These are phyloP conservation scores for Dunckerocampus dactyliophorus DNA, from an alignment of 2,113 vertebrate species.

Conservation along the genomic window DNA sequence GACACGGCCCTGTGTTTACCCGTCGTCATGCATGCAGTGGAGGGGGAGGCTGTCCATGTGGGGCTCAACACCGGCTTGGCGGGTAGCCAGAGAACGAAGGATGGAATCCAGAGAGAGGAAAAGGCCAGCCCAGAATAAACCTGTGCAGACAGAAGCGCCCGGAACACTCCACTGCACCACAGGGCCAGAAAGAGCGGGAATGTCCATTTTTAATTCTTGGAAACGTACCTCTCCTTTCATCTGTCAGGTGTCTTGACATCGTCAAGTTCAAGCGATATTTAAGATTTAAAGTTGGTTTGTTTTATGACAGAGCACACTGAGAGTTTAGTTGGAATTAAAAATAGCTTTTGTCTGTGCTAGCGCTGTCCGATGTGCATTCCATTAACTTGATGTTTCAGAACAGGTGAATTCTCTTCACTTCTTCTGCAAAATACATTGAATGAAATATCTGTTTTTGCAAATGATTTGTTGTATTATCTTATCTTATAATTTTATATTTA, in stretches of 20 bases:
- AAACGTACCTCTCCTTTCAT: slow-evolving; percentile 1
- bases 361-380: not conserved
- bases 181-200: slow-evolving; percentile 59
- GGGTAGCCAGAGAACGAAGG: slow-evolving; percentile 51
- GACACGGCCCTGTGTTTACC: slow-evolving; percentile 55
- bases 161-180: slow-evolving; percentile 14
- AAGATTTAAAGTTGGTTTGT: not conserved
- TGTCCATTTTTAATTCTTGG: slow-evolving; percentile 48
- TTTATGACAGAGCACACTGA: not conserved
- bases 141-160: slow-evolving; percentile 40
- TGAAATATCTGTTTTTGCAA: too few species aligned
- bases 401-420: not conserved
- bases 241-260: not conserved
- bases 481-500: too few species aligned
- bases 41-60: slow-evolving; percentile 14
- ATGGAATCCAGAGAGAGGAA: slow-evolving; percentile 64
- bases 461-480: too few species aligned
- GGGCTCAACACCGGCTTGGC: slow-evolving; percentile 44
- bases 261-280: not conserved
- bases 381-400: not conserved
- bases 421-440: too few species aligned
- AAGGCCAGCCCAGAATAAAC: slow-evolving; percentile 70
- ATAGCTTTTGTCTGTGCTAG: not conserved
- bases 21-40: slow-evolving; percentile 40
- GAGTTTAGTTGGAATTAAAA: not conserved